Conservation (phyloP, 2,888 invertebrate species). For the Trypoxylon attenuatum region DNA sequence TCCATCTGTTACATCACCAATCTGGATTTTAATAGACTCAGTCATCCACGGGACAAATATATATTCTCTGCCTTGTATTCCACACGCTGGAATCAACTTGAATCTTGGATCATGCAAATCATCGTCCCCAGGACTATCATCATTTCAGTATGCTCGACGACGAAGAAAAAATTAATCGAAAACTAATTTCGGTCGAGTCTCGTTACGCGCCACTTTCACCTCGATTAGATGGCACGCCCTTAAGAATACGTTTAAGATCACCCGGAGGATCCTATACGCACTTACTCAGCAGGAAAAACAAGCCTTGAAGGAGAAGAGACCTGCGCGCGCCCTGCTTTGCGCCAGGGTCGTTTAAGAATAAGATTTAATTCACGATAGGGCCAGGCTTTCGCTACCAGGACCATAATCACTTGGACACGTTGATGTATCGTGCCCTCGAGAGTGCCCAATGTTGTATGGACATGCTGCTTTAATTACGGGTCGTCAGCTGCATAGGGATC, state of each 20-base stretch:
- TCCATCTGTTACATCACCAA: not conserved
- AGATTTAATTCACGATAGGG: conserved; percentile 65
- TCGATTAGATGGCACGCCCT: conserved; percentile 45
- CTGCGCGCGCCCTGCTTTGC: conserved; percentile 3
- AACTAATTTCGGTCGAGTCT: conserved; percentile 38
- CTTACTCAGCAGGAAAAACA: conserved; percentile 29
- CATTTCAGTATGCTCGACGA: conserved; percentile 11
- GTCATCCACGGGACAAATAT: conserved; percentile 11
- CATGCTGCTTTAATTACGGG: conserved; percentile 52
- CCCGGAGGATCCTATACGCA: not conserved
- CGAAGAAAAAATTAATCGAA: conserved; percentile 37
- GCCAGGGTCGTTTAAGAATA: conserved; percentile 43
- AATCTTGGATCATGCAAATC: conserved; percentile 41
- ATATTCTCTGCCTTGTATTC: conserved; percentile 4
- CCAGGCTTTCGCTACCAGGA: conserved; percentile 49
- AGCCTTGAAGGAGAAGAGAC: conserved; percentile 4
- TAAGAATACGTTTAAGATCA: conserved; percentile 1
- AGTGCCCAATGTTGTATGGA: no score
- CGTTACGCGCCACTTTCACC: conserved; percentile 44
- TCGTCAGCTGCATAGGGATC: conserved; percentile 20
- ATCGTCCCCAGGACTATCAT: conserved; percentile 20
- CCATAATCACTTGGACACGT: conserved; percentile 54
- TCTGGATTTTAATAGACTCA: not conserved
- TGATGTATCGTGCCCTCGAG: conserved; percentile 53
- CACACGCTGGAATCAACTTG: conserved; percentile 12